Evolutionary conservation across 2,113 vertebrate genomes (phyloP), one percentile per base, ranked within the genome.

Genomic region (Mystacornis crossleyi): DNA sequence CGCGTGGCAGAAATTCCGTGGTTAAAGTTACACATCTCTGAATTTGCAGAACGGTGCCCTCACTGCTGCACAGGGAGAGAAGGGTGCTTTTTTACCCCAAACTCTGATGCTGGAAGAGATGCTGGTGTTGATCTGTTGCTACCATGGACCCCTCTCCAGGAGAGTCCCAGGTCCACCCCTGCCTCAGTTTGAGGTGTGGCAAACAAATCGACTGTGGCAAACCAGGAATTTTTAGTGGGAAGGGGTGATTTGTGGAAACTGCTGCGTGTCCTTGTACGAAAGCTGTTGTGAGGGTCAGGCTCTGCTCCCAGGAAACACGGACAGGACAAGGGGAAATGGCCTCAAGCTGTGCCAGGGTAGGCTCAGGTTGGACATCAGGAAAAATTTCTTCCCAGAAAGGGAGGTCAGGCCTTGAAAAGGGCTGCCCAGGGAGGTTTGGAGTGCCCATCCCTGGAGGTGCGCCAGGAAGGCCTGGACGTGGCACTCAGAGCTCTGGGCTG

Each of bases 281-380:
- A 10, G 5, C 1, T 50, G 34, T 4, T 48, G 50, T 18, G 50
- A 42, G 18, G 14, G 20, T 33, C 0, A 0, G 20, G 17, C 26
- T 89, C 5, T 65, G 14, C 66, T 72, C 3, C 33, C 48, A 26
- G 15, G 55, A 3, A 16, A 65, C 6, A 65, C 21, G 25, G 29
- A 28, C 67, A 81, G 31, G 25, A 81, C 2, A 1, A 55, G 58
- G 2, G 50, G 58, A 1, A 55, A n/a, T 0, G 2, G 20, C 14
- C 48, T 64, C 66, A 55, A 4, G 19, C 34, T 48, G 48, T 2
- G 31, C 48, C 57, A 87, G 58, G 36, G 31, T 4, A 88, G 31
- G 25, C 5, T 57, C 58, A 42, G 75, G 3, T 0, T 3, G 54
- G n/a, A 2, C 38, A 69, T 0, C 66, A 80, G 34, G 1, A 47